Base-by-base conservation (phyloP, 2,113 vertebrate genomes). In the Burhinus oedicnemus region DNA sequence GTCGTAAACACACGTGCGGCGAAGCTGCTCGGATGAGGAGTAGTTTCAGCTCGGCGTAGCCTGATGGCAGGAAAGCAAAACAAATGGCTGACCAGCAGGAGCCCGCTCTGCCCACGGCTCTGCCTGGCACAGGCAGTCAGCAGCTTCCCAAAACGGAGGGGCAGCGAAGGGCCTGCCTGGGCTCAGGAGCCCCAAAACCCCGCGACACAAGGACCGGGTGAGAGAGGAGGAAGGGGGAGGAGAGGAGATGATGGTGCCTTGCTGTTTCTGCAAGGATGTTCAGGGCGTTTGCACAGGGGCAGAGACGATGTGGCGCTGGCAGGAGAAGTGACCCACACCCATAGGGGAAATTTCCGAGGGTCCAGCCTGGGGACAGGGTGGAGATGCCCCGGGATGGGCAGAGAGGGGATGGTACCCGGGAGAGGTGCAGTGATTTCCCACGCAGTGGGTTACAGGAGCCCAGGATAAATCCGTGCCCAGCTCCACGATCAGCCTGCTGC, bases 171-270 rank as follows among this genome's bases (percentile, higher is more conserved):
- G 16, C 30, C 49, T 3, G 3, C 23, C 21, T 14, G 44, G 15
- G n/a, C 44, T 71, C 65, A 15, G 60, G 51, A 77, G 20, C 25
- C 60, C 75, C 11, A 38, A 77, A 15, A 17, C 30, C 8, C 45
- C 5, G 44, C 1, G 40, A 40, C 2, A 5, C 11, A 8, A 11
- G 81, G 0, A 0, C 12, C 1, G 3, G 44, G 8, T 3, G n/a
- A 58, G 3, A 58, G 69, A 32, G 4, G 38, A 64, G 7, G 9
- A 45, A 30, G 30, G 34, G 2, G 17, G 38, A 12, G 18, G 22
- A 66, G 44, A 52, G 11, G 15, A 12, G 36, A 5, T 3, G 89
- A 0, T 40, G 51, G 32, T 22, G 29, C 51, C 62, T 16, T 22
- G 54, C 10, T 11, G 38, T n/a, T 57, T 14, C 22, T 5, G 5